phyloP scores from a whole-genome alignment of 2,888 invertebrate genomes.

The Drosophila dives region DNA sequence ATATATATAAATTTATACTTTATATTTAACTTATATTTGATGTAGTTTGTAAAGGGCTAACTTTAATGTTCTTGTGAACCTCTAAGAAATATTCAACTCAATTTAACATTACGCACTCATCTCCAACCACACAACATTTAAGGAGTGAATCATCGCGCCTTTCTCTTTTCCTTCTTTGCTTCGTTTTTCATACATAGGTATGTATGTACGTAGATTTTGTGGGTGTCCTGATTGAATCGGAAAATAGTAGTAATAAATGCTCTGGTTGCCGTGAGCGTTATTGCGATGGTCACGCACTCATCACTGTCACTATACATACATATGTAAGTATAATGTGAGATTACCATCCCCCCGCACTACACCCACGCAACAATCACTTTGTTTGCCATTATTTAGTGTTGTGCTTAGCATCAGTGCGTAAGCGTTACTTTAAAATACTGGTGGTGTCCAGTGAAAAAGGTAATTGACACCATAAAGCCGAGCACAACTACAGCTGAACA shows the following conservation, averaged over 20 bases:
- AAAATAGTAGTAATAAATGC: background rate
- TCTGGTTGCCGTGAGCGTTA: background rate
- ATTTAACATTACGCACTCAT: background rate
- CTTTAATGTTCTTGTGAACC: background rate
- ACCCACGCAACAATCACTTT: slow-evolving; percentile 16
- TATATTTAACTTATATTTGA: background rate
- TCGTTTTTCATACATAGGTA: slow-evolving; percentile 1
- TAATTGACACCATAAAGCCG: slow-evolving; percentile 53
- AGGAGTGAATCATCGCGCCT: slow-evolving; percentile 30
- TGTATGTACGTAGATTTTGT: background rate
- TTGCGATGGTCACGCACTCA: slow-evolving; percentile 32
- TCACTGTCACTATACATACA: slow-evolving; percentile 12
- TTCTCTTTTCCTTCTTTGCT: slow-evolving; percentile 11
- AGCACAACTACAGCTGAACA: background rate
- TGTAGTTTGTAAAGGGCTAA: background rate
- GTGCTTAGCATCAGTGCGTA: slow-evolving; percentile 46
- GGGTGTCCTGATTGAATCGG: background rate
- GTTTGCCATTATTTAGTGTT: slow-evolving; percentile 17
- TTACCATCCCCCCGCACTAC: background rate
- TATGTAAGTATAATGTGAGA: slow-evolving; percentile 7
- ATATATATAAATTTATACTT: background rate
- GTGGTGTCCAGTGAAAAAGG: slow-evolving; percentile 50
- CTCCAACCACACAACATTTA: background rate
- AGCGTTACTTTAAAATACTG: slow-evolving; percentile 63
- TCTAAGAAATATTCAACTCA: too few species aligned